Evolutionary conservation across 2,888 invertebrate genomes (phyloP), one percentile per base, ranked within the genome.

Genomic region (Brassicogethes aeneus): DNA sequence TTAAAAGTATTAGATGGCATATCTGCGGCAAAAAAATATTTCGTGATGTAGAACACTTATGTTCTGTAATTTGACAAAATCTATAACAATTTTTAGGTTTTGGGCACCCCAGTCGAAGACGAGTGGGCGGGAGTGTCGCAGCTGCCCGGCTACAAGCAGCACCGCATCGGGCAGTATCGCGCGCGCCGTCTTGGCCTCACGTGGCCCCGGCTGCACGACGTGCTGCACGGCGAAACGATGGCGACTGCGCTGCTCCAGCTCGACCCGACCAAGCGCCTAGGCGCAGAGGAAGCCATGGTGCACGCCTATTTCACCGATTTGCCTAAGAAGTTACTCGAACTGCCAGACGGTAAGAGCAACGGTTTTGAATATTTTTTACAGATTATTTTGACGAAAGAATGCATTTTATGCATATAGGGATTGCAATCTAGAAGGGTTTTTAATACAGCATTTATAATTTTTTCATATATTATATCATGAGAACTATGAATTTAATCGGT

Each of bases 81-180:
- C n/a, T n/a, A n/a, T n/a, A n/a, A n/a, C n/a, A 32, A 17, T 31
- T 36, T 57, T 8, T 64, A 87, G 83, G 82, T 93, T 56, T 78
- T 97, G 54, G 99, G 97, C 51, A 93, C 94, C 33, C 97, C 97
- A 15, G 85, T 86, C 10, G 93, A 94, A 68, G 85, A 90, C 52
- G 86, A 85, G 57, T 97, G 97, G 96, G 75, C 80, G 47, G 93
- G 95, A 44, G 92, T 94, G 42, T 82, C 85, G 39, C 82, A 85
- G 53, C 76, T 91, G 60, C 87, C 90, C 10, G 88, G 91, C 47
- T 90, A 92, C 66, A 83, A 83, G 59, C 78, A 82, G 54, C 84
- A 88, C 71, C 79, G 76, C 68, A 68, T 82, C 65, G 81, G 81
- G 59, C 74, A 79, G 64, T 82, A 85, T 69, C 77, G 81, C 53